Evolutionary conservation across 2,113 vertebrate genomes (phyloP).

Genomic region (Pica pica): DNA sequence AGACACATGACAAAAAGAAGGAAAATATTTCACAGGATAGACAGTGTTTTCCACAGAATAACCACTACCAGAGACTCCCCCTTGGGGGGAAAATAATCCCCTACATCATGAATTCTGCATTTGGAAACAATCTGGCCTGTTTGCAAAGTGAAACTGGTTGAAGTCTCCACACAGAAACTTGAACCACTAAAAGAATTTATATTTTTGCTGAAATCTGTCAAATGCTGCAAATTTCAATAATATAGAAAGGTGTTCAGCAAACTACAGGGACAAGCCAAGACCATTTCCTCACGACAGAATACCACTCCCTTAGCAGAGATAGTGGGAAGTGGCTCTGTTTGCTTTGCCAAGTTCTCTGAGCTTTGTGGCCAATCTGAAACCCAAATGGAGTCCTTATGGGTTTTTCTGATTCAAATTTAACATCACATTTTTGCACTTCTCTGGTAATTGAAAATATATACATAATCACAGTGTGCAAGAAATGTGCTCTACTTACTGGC

Average conservation of each 20-base stretch:
- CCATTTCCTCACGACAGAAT: background rate
- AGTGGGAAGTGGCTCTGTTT: background rate
- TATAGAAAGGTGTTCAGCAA: slow-evolving; percentile 14
- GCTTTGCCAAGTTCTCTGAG: background rate
- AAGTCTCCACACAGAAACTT: background rate
- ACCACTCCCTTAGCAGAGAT: background rate
- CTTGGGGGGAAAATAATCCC: background rate
- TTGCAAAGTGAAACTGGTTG: background rate
- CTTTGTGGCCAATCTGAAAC: slow-evolving; percentile 13
- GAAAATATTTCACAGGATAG: background rate
- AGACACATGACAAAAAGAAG: background rate
- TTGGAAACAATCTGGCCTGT: background rate
- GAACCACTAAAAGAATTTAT: background rate
- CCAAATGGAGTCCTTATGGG: background rate
- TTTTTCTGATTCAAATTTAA: slow-evolving; percentile 1
- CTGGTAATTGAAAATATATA: background rate
- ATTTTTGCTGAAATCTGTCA: background rate
- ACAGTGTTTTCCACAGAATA: slow-evolving; percentile 26
- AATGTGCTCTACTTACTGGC: background rate
- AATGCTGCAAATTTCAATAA: background rate
- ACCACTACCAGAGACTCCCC: background rate
- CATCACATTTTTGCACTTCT: background rate
- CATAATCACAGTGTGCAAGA: background rate
- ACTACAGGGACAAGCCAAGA: background rate
- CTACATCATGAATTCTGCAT: background rate